Base-by-base conservation (phyloP, 2,113 vertebrate species). In the Myanophis thanlyinensis region DNA sequence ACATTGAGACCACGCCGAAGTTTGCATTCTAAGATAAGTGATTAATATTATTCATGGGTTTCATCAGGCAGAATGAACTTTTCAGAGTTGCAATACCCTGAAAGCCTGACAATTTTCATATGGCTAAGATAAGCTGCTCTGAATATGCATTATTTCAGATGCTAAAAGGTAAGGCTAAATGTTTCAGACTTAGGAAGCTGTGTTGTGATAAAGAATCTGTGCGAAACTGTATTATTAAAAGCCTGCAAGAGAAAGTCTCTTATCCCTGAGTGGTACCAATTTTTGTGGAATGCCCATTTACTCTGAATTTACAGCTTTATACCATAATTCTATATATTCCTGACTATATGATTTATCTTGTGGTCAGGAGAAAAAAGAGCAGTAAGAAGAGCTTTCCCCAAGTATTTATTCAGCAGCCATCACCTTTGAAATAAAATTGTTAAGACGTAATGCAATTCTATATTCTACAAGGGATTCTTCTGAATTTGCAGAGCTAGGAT, bases 11-110 rank as follows among this genome's bases (percentile, higher is more conserved):
- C 88, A 92, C 88, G 85, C 91, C 92, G 85, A 80, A 91, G 40
- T 67, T 95, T 96, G 88, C 93, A 93, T 96, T 88, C 47, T 94
- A 48, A 85, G 27, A 62, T 51, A 44, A 51, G 80, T 91, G 91
- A 46, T 91, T 80, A 86, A 88, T 91, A 90, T 92, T 87, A 85
- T 92, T 84, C 51, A 93, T 51, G 90, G 90, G 92, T 22, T 93
- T 93, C 56, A 49, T 93, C 93, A 88, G 40, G 46, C 46, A 73
- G 86, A n/a, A 90, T 52, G 51, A 94, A 92, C 91, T 89, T 92
- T 90, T 52, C 15, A 91, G 3, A 30, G 92, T 51, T 53, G 44
- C 48, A 93, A 54, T 27, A 85, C 44, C 85, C 91, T 89, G 86
- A 89, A 93, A 54, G 88, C 25, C 52, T 87, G 52, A 90, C 90